A percentile compares a stretch with the other conserved stretches of the same genome.
Conservation (phyloP, 2,888 invertebrate species). For the Chelonus formosanus region DNA sequence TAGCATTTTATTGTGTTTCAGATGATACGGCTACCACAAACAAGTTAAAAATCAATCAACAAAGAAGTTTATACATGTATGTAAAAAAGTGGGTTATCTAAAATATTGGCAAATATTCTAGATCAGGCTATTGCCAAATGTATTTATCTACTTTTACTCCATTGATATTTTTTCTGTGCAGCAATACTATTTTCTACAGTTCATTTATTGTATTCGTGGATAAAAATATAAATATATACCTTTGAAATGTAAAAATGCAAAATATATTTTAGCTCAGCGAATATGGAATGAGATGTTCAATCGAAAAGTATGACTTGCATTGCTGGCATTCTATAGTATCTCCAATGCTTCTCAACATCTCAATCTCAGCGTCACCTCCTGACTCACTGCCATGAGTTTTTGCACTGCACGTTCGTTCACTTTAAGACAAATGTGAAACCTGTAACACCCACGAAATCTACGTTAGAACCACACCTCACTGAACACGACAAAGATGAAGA, state of each 20-base stretch:
- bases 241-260: slow-evolving; percentile 7
- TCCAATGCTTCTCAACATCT: slow-evolving; percentile 25
- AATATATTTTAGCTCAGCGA: background rate
- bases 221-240: slow-evolving; percentile 1
- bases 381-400: background rate
- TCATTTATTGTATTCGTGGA: background rate
- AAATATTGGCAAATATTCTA: no score
- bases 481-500: background rate
- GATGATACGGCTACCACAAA: no score
- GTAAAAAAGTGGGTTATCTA: no score
- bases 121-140: no score
- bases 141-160: no score
- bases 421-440: slow-evolving; percentile 37
- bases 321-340: background rate
- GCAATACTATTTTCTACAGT: no score
- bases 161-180: no score
- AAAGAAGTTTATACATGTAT: no score
- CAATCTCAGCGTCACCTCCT: slow-evolving; percentile 29
- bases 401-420: slow-evolving; percentile 10
- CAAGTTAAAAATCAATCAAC: no score
- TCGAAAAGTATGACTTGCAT: slow-evolving; percentile 5
- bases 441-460: slow-evolving; percentile 36
- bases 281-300: background rate
- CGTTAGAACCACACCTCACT: slow-evolving; percentile 22
- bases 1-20: no score